phyloP scores from a whole-genome alignment of 2,797 vertebrate species.

The Discoglossus pictus region DNA sequence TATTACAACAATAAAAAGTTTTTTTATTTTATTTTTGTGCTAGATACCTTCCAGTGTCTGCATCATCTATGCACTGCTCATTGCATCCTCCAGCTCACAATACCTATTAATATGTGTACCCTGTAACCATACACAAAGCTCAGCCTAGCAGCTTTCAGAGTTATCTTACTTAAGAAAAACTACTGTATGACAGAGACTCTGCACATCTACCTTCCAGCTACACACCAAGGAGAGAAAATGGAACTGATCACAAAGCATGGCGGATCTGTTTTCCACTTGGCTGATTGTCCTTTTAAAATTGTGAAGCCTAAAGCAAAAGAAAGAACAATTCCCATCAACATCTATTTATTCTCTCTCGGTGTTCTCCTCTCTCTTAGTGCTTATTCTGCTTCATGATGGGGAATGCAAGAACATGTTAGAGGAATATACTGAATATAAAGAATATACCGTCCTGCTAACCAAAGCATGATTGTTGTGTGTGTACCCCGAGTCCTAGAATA shows the following conservation, averaged over 20 bases:
- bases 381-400: background rate
- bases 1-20: too few species aligned
- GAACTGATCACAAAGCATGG: slow-evolving; percentile 4
- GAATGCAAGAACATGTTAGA: too few species aligned
- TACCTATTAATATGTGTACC: too few species aligned
- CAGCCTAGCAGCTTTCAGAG: slow-evolving; percentile 6
- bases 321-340: slow-evolving; percentile 15
- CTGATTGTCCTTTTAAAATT: slow-evolving; percentile 17
- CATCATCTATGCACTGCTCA: too few species aligned
- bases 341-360: background rate
- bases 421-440: too few species aligned
- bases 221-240: slow-evolving; percentile 15
- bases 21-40: too few species aligned
- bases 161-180: slow-evolving; percentile 14
- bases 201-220: slow-evolving; percentile 15
- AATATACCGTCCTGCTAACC: too few species aligned
- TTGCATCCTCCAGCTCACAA: too few species aligned
- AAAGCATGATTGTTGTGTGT: too few species aligned
- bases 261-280: slow-evolving; percentile 18
- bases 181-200: slow-evolving; percentile 7
- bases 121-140: too few species aligned
- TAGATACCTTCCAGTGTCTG: too few species aligned
- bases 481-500: too few species aligned
- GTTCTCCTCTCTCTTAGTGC: background rate
- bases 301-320: slow-evolving; percentile 11